phyloP scores from a whole-genome alignment of 2,888 invertebrate genomes.

The Celastrina argiolus region DNA sequence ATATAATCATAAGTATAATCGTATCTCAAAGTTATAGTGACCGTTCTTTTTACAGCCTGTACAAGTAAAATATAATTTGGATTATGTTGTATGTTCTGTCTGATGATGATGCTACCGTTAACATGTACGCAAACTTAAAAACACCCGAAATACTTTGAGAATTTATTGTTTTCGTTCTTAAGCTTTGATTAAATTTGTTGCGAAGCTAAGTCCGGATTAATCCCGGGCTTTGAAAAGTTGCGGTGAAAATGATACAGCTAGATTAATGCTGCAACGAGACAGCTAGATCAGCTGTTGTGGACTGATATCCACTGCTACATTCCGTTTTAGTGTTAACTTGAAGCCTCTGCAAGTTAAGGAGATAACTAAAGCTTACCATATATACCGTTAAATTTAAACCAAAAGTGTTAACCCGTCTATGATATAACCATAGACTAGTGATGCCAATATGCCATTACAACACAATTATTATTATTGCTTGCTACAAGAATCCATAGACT shows the following conservation, averaged over 20 bases:
- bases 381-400: too few relatives aligned
- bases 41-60: too few relatives aligned
- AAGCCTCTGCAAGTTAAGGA: background rate
- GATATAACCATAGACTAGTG: too few relatives aligned
- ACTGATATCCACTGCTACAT: background rate
- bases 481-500: too few relatives aligned
- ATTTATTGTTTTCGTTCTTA: conserved; percentile 8
- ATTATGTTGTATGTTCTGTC: too few relatives aligned
- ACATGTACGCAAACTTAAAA: background rate
- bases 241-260: conserved; percentile 13
- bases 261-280: background rate
- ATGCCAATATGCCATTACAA: too few relatives aligned
- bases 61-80: too few relatives aligned
- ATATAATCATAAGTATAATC: too few relatives aligned
- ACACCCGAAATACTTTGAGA: background rate
- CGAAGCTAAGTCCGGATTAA: conserved; percentile 16
- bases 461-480: too few relatives aligned
- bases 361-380: background rate
- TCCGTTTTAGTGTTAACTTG: background rate
- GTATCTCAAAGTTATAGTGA: too few relatives aligned
- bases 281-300: background rate
- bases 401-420: too few relatives aligned
- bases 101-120: background rate
- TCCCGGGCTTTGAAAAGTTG: conserved; percentile 9
- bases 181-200: conserved; percentile 20